A percentile compares a stretch with the other conserved stretches of the same genome.
Conservation (phyloP, 2,797 vertebrate species). For the Eptatretus atami region DNA sequence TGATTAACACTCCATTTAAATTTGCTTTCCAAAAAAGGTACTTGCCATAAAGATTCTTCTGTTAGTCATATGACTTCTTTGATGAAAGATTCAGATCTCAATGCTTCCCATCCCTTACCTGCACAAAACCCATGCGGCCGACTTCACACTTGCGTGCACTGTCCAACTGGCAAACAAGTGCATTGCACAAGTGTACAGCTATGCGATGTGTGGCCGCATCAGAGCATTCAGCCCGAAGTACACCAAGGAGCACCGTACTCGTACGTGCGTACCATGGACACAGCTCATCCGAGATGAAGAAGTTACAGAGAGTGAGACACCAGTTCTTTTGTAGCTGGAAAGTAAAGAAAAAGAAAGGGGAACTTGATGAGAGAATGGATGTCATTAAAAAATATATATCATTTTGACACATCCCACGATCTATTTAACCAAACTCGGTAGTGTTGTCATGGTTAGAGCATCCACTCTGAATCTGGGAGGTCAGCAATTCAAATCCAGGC, state of each 20-base stretch:
- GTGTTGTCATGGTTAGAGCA: not conserved
- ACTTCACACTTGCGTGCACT: constrained; percentile 91
- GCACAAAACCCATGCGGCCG: constrained; percentile 95
- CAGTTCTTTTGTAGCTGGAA: constrained; percentile 77
- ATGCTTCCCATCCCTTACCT: constrained; percentile 19
- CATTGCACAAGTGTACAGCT: constrained; percentile 79
- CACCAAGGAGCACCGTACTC: constrained; percentile 62
- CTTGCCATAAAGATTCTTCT: too few species aligned
- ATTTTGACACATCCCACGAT: too few species aligned
- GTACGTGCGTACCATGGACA: constrained; percentile 81
- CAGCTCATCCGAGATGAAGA: constrained; percentile 82
- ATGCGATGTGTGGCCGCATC: constrained; percentile 96
- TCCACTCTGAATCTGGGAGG: not conserved
- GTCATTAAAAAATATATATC: too few species aligned
- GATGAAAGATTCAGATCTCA: too few species aligned
- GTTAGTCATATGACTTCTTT: too few species aligned
- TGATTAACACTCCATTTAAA: too few species aligned
- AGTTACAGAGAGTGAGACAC: constrained; percentile 86
- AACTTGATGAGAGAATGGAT: not conserved
- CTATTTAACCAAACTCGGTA: too few species aligned
- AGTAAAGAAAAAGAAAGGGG: not conserved
- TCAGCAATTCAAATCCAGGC: not conserved
- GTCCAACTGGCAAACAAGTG: constrained; percentile 91
- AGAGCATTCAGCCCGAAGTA: constrained; percentile 53
- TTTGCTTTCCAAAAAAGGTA: too few species aligned